A percentile compares a stretch with the other conserved stretches of the same genome.
Conservation (phyloP, 2,113 vertebrate species). For the Petaurus breviceps region DNA sequence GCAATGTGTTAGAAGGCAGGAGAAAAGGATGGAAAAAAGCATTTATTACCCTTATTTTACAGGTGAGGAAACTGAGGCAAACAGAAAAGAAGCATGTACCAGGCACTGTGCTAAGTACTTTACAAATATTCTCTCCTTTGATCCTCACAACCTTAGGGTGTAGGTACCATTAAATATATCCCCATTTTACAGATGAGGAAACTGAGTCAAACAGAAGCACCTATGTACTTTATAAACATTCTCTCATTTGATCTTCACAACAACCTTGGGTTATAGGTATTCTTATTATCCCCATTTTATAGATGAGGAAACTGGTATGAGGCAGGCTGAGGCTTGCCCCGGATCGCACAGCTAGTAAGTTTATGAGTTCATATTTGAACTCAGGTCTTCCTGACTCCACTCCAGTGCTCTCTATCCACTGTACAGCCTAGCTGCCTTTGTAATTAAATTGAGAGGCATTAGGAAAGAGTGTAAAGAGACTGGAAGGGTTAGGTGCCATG, state of each 20-base stretch:
- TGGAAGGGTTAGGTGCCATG: background rate
- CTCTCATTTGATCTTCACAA: background rate
- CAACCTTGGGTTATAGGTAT: background rate
- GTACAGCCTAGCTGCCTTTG: background rate
- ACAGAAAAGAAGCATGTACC: background rate
- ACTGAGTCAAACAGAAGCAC: background rate
- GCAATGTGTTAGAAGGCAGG: background rate
- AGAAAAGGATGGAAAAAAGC: background rate
- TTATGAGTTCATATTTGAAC: background rate
- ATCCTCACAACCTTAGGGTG: background rate
- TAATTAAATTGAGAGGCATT: background rate
- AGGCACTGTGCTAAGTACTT: background rate
- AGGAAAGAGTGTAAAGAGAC: background rate
- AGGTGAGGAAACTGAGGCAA: background rate
- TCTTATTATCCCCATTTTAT: background rate
- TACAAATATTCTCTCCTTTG: background rate
- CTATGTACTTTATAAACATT: background rate
- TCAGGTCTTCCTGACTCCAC: too few species aligned
- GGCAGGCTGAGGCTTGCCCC: background rate
- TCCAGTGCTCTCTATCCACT: background rate
- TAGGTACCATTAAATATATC: background rate
- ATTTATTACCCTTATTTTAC: background rate
- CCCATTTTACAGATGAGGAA: background rate
- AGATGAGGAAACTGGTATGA: background rate
- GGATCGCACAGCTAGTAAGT: background rate